A percentile compares a stretch with the other conserved stretches of the same genome.
These are phyloP conservation scores for Geopemphigus sp. DNA, from an alignment of 1,140 invertebrate species.

Conservation along the genomic window DNA sequence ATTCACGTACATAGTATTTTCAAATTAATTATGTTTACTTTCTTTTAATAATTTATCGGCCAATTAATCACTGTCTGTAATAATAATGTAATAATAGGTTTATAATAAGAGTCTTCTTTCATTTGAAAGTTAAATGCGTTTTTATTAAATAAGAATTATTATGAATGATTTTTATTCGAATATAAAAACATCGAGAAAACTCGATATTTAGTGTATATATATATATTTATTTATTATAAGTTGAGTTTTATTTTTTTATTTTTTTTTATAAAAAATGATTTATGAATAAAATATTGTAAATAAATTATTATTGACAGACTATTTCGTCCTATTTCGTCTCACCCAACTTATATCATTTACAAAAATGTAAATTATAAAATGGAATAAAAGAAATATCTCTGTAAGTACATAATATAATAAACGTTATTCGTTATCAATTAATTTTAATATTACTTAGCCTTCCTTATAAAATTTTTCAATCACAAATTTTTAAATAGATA, in stretches of 20 bases:
- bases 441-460: too few species aligned
- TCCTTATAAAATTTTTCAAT: too few species aligned
- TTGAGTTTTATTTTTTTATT: neutral
- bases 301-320: conserved; percentile 19
- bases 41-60: too few species aligned
- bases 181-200: neutral
- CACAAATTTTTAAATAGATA: too few species aligned
- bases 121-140: neutral
- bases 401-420: too few species aligned
- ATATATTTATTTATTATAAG: neutral
- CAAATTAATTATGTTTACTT: too few species aligned
- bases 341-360: neutral
- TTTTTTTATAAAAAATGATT: too few species aligned
- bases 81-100: too few species aligned
- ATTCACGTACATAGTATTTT: too few species aligned
- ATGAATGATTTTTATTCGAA: neutral
- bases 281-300: conserved; percentile 12
- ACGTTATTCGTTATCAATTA: too few species aligned
- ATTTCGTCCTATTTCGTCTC: neutral
- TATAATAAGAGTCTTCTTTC: neutral
- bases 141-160: neutral
- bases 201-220: neutral
- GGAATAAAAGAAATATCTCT: neutral
- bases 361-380: neutral
- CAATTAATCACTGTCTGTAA: too few species aligned